Percentiles rank a stretch among this genome's conserved stretches.
These are phyloP conservation scores for Pituophis catenifer DNA, from an alignment of 2,113 vertebrate species.

Conservation along the genomic window DNA sequence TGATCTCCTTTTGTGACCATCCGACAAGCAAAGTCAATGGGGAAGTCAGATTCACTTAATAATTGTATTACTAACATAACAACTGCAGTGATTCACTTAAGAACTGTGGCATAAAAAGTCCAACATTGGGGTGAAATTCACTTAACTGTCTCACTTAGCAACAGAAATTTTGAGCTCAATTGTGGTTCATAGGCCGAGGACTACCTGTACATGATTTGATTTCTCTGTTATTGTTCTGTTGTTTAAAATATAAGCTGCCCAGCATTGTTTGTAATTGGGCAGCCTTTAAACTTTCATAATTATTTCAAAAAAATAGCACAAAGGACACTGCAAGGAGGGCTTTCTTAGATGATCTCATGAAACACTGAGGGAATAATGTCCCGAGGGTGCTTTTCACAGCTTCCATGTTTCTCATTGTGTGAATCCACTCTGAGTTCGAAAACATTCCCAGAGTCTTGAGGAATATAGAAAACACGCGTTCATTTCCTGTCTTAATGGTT, in stretches of 20 bases:
- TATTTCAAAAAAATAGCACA: not conserved
- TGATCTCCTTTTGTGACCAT: too few relatives aligned
- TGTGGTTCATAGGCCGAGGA: too few relatives aligned
- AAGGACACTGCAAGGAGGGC: too few relatives aligned
- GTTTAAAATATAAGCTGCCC: not conserved
- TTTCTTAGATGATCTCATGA: not conserved
- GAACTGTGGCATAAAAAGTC: too few relatives aligned
- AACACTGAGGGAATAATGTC: not conserved
- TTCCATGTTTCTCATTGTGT: not conserved
- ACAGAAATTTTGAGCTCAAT: too few relatives aligned
- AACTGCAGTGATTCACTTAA: too few relatives aligned
- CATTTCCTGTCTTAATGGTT: slow-evolving; percentile 2
- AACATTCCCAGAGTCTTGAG: slow-evolving; percentile 15
- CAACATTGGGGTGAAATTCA: too few relatives aligned
- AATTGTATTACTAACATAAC: too few relatives aligned
- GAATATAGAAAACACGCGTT: slow-evolving; percentile 21
- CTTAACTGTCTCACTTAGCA: too few relatives aligned
- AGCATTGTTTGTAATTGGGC: not conserved
- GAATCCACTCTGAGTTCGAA: not conserved
- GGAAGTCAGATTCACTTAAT: too few relatives aligned
- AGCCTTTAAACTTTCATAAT: not conserved
- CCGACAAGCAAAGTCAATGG: too few relatives aligned
- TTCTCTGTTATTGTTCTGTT: not conserved
- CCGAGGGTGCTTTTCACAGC: not conserved
- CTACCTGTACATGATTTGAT: not conserved